Conservation (phyloP, 2,113 vertebrate genomes). For the Cryptomyrus ogoouensis region DNA sequence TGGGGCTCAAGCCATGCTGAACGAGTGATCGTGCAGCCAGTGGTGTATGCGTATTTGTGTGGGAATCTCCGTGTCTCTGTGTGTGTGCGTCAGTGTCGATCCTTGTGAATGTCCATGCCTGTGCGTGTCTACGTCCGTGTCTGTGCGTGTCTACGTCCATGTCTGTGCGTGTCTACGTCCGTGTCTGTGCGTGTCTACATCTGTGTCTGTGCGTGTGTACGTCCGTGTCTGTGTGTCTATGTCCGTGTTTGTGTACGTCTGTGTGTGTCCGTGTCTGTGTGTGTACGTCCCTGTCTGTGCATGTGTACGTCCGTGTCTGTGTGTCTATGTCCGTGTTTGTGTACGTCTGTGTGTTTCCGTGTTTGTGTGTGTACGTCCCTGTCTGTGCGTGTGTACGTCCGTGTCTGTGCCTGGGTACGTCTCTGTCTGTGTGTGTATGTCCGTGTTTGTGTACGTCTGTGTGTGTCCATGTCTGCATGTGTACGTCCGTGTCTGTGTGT, state of each 20-base stretch:
- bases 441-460: no score
- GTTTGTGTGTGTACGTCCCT: background rate
- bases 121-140: background rate
- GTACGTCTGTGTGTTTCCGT: no score
- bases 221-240: no score
- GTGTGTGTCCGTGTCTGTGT: background rate
- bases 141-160: no score
- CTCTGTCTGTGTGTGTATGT: no score
- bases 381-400: background rate
- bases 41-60: background rate
- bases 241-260: no score
- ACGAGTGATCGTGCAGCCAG: background rate
- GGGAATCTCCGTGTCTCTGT: background rate
- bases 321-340: background rate
- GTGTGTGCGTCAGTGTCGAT: background rate
- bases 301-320: no score
- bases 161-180: background rate
- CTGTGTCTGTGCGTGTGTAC: no score
- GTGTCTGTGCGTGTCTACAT: background rate
- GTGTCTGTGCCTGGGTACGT: background rate
- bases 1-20: background rate
- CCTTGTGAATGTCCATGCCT: background rate
- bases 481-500: background rate
- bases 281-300: background rate
- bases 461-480: no score